Evolutionary conservation across 2,888 invertebrate species (phyloP).

Genomic region (Sarcophaga rosellei): DNA sequence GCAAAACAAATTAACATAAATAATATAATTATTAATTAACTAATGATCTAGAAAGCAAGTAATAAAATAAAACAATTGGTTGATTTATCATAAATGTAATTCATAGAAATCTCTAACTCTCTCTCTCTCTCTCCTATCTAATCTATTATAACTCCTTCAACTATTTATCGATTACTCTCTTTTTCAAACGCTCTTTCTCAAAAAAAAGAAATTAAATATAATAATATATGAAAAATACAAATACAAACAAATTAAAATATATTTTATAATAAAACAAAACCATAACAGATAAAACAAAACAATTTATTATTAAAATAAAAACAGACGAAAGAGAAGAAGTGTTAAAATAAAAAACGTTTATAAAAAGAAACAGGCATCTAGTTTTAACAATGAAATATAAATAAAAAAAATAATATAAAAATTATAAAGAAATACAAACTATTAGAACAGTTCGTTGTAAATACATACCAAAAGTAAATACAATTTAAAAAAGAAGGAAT

Average conservation of each 20-base stretch:
- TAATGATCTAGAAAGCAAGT: neutral
- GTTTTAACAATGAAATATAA: constrained; percentile 40
- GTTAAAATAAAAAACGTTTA: constrained; percentile 46
- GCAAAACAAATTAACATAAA: neutral
- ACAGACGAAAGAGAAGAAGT: constrained; percentile 27
- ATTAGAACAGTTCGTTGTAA: constrained; percentile 49
- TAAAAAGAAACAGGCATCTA: constrained; percentile 58
- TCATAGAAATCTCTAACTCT: constrained; percentile 51
- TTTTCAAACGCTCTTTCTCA: constrained; percentile 20
- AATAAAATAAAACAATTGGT: constrained; percentile 47
- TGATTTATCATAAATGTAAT: constrained; percentile 60
- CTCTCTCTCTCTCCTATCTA: constrained; percentile 29
- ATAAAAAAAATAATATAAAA: constrained; percentile 34
- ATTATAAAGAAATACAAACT: constrained; percentile 13
- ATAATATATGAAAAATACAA: constrained; percentile 22
- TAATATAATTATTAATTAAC: constrained; percentile 15
- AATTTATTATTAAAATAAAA: constrained; percentile 17
- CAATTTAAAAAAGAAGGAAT: neutral
- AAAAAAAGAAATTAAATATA: constrained; percentile 19
- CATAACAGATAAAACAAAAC: constrained; percentile 25
- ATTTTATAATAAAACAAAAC: constrained; percentile 64
- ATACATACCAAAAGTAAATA: constrained; percentile 57
- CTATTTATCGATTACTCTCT: constrained; percentile 40
- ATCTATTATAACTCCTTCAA: constrained; percentile 19
- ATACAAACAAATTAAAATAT: constrained; percentile 59